Percentiles rank a stretch among this genome's conserved stretches.
Conservation (phyloP, 1,140 invertebrate genomes). For the Mercenaria mercenaria region DNA sequence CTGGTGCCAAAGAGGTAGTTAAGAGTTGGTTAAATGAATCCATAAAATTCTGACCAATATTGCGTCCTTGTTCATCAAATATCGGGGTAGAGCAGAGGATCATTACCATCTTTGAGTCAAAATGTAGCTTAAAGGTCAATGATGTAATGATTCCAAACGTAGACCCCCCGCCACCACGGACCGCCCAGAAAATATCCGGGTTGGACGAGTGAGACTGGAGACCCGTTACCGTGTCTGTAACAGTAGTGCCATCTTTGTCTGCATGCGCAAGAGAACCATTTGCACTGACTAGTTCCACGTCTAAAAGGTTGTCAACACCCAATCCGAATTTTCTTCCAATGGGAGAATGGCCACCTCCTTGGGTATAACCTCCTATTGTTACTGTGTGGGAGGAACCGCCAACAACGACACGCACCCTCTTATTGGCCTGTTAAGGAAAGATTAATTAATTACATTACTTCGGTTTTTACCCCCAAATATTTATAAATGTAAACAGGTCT, state of each 20-base stretch:
- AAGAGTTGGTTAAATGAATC: conserved; percentile 18
- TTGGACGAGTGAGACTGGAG: not conserved
- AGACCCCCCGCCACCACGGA: too few relatives aligned
- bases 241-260: not conserved
- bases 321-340: conserved; percentile 71
- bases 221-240: conserved; percentile 2
- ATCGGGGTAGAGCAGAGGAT: not conserved
- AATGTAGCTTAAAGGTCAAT: conserved; percentile 72
- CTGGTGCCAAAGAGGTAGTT: conserved; percentile 14
- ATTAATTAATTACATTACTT: too few relatives aligned
- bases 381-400: conserved; percentile 74
- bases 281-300: conserved; percentile 71
- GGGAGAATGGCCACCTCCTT: conserved; percentile 78
- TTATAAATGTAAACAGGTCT: too few relatives aligned
- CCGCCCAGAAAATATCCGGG: conserved; percentile 57
- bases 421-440: conserved; percentile 35
- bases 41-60: not conserved
- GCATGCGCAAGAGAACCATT: conserved; percentile 46
- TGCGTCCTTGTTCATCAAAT: not conserved
- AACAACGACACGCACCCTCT: conserved; percentile 60
- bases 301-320: conserved; percentile 76
- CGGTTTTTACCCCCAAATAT: too few relatives aligned
- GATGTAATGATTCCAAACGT: conserved; percentile 73
- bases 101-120: conserved; percentile 38
- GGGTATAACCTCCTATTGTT: conserved; percentile 73